Evolutionary conservation across 2,113 vertebrate genomes (phyloP).

Genomic region (Psephotus haematonotus): DNA sequence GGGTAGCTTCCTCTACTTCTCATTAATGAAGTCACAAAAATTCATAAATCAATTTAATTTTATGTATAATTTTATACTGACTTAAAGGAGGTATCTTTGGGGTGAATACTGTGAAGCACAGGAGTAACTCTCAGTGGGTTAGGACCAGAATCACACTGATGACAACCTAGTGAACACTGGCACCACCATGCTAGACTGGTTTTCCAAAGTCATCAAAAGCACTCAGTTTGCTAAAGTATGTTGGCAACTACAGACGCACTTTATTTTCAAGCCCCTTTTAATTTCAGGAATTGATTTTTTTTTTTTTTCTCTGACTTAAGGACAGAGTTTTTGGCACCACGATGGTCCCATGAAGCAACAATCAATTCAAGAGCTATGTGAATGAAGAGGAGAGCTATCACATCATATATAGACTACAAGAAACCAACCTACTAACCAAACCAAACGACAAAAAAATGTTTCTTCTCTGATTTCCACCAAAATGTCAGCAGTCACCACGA

Average conservation of each 20-base stretch:
- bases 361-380: background rate
- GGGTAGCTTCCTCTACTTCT: background rate
- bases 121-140: background rate
- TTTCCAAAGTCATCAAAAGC: background rate
- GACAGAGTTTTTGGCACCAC: background rate
- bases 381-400: background rate
- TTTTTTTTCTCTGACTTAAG: background rate
- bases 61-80: background rate
- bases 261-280: background rate
- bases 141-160: background rate
- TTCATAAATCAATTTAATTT: background rate
- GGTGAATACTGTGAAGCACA: background rate
- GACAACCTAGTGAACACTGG: background rate
- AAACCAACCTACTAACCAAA: background rate
- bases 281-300: background rate
- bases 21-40: background rate
- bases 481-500: background rate
- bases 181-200: background rate
- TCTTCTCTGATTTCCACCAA: background rate
- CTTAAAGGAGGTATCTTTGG: background rate
- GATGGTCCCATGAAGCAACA: background rate
- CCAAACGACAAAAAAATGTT: background rate
- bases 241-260: background rate
- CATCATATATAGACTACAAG: background rate
- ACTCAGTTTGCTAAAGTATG: background rate